phyloP scores from a whole-genome alignment of 2,113 vertebrate species.

The Cryptoleucopteryx plumbea region DNA sequence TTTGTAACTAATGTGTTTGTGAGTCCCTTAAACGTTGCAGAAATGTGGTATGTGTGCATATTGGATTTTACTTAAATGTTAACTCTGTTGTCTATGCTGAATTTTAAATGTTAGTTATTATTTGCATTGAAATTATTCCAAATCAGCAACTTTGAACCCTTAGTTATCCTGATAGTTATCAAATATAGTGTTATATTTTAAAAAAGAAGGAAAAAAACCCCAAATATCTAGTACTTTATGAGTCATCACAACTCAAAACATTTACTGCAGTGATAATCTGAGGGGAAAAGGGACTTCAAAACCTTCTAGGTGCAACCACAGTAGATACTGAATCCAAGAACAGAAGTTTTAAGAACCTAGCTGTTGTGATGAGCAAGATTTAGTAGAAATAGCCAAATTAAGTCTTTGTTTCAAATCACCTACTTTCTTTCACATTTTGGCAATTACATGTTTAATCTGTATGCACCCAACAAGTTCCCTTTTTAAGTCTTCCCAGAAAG shows the following conservation, averaged over 20 bases:
- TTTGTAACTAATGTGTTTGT: neutral
- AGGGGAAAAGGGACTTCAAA: neutral
- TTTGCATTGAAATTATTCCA: neutral
- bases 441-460: neutral
- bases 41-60: neutral
- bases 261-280: neutral
- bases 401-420: neutral
- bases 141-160: neutral
- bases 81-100: neutral
- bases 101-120: neutral
- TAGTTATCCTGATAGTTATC: neutral
- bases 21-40: neutral
- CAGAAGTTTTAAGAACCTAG: neutral
- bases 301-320: neutral
- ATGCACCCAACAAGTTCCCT: rapidly evolving
- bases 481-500: neutral
- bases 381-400: neutral
- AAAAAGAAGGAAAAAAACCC: neutral
- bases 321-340: neutral
- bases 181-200: neutral
- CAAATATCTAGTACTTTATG: neutral
- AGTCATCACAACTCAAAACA: neutral
- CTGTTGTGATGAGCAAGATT: neutral
- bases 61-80: neutral
- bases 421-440: neutral